Evolutionary conservation across 2,797 vertebrate genomes (phyloP).

Genomic region (Notamacropus eugenii): DNA sequence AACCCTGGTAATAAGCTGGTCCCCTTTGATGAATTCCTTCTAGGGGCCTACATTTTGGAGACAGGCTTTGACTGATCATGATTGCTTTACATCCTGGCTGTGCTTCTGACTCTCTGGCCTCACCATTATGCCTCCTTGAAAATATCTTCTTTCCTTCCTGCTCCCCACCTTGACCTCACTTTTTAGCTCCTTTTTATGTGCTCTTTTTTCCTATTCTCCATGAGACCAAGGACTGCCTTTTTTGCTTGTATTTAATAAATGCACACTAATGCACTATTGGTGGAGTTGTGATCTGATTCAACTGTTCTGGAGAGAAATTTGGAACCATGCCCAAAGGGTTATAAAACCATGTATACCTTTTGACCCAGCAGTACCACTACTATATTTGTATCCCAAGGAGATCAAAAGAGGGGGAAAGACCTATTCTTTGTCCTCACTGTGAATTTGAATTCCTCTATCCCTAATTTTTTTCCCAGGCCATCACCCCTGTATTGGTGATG

Average conservation of each 20-base stretch:
- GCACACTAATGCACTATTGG: neutral
- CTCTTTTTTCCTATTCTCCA: neutral
- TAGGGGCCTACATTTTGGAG: too few species aligned
- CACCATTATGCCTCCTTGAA: neutral
- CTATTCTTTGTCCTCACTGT: too few species aligned
- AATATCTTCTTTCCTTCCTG: neutral
- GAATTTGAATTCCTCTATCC: too few species aligned
- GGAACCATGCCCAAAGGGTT: neutral
- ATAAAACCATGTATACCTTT: neutral
- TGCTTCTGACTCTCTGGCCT: neutral
- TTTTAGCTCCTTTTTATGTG: neutral
- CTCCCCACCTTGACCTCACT: neutral
- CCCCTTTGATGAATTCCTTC: too few species aligned
- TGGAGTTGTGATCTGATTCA: neutral
- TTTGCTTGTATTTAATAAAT: neutral
- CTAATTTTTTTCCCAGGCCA: too few species aligned
- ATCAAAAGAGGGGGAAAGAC: neutral
- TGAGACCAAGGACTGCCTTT: neutral
- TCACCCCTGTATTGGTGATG: too few species aligned
- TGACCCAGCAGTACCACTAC: neutral
- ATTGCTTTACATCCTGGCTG: neutral
- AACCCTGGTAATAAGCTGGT: too few species aligned
- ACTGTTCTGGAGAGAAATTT: neutral
- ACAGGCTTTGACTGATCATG: too few species aligned
- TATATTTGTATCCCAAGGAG: neutral